Evolutionary conservation across 92 coral and sea anemone species (phyloP).

Genomic region (Meandrina meandrites): DNA sequence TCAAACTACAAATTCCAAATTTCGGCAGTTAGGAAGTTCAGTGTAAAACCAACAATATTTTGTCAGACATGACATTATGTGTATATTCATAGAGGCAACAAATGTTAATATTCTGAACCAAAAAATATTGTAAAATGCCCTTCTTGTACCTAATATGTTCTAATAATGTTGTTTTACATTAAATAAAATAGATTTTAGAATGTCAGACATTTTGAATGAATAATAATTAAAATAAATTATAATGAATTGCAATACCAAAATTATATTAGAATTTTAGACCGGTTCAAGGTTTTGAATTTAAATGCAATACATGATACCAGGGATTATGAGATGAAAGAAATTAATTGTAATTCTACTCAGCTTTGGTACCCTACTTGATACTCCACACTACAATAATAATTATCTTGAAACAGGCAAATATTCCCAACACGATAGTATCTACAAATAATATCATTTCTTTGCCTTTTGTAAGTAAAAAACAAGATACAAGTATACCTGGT

Average conservation of each 20-base stretch:
- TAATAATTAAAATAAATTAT: neutral
- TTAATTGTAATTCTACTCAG: neutral
- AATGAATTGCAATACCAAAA: neutral
- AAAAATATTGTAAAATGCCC: neutral
- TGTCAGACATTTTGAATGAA: conserved; percentile 1
- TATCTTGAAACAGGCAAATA: neutral
- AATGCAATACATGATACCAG: neutral
- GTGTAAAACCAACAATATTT: neutral
- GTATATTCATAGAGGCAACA: neutral
- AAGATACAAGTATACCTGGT: neutral
- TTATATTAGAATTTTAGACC: neutral
- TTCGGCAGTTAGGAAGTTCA: neutral
- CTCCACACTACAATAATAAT: neutral
- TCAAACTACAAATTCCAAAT: neutral
- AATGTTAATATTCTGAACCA: neutral
- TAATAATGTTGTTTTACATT: neutral
- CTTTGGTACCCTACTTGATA: neutral
- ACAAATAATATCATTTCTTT: neutral
- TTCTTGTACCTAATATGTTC: neutral
- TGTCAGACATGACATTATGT: neutral
- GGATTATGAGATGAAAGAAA: neutral
- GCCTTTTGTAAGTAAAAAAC: neutral
- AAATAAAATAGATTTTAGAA: neutral
- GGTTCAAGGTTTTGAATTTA: neutral
- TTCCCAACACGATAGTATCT: neutral